Evolutionary conservation across 64 coral and sea anemone species (phyloP).

Genomic region (Montipora cactus): DNA sequence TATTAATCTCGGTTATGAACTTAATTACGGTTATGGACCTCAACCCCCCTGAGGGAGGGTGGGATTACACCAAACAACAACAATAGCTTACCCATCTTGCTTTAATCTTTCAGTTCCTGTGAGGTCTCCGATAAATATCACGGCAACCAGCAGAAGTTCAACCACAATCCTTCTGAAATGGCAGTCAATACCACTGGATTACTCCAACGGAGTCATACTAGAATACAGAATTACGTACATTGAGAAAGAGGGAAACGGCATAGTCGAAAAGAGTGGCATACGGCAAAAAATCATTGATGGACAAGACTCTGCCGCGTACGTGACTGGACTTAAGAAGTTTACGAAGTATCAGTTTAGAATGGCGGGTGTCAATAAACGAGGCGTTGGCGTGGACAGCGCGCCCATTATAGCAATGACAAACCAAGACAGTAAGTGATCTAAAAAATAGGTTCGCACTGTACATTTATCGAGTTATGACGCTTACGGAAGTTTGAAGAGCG

Average conservation of each 20-base stretch:
- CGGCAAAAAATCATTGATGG: constrained; percentile 16
- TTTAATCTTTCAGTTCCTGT: constrained; percentile 73
- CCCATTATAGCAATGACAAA: constrained; percentile 73
- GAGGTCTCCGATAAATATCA: constrained; percentile 36
- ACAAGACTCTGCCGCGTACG: constrained; percentile 11
- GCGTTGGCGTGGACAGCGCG: constrained; percentile 76
- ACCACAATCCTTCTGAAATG: constrained; percentile 58
- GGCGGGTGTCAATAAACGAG: constrained; percentile 75
- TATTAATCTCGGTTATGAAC: too few relatives aligned
- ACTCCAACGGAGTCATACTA: constrained; percentile 68
- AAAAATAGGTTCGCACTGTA: not conserved
- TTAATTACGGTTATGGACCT: too few relatives aligned
- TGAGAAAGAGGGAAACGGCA: not conserved
- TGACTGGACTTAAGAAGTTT: constrained; percentile 64
- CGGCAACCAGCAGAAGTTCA: constrained; percentile 65
- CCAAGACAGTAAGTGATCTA: constrained; percentile 70
- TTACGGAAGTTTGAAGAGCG: too few relatives aligned
- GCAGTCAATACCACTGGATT: constrained; percentile 38
- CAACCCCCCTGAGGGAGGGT: too few relatives aligned
- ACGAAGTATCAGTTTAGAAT: constrained; percentile 84
- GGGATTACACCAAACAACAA: too few relatives aligned
- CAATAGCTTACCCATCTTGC: not conserved
- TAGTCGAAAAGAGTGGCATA: not conserved
- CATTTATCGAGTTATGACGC: too few relatives aligned
- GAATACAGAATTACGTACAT: constrained; percentile 64